A percentile compares a stretch with the other conserved stretches of the same genome.
Conservation (phyloP, 1,140 invertebrate genomes). For the Caenorhabditis brenneri region DNA sequence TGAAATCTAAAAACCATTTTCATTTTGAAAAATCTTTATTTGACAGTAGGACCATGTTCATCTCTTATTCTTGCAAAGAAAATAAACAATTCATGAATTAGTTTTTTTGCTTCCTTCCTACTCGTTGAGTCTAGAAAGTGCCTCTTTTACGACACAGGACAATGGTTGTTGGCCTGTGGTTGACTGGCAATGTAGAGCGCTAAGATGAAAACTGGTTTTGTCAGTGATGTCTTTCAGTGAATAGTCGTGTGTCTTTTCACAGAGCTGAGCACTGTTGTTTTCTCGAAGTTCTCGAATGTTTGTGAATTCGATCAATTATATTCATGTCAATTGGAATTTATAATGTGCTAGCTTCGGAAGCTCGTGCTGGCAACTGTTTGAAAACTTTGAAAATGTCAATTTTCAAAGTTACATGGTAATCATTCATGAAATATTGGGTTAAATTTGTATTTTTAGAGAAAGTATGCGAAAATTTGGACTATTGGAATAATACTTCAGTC, state of each 20-base stretch:
- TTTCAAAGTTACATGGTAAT: too few species aligned
- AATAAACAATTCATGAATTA: slow-evolving; percentile 34
- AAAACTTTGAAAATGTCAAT: too few species aligned
- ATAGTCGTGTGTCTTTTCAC: background rate
- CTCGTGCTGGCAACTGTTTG: too few species aligned
- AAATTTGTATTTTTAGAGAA: too few species aligned
- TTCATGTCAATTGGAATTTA: too few species aligned
- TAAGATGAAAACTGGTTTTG: slow-evolving; percentile 2
- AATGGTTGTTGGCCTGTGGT: slow-evolving; percentile 19
- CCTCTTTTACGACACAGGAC: slow-evolving; percentile 1
- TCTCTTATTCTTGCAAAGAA: background rate
- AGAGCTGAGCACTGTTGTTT: background rate
- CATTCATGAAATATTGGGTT: too few species aligned
- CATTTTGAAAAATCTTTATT: background rate
- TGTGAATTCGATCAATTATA: background rate
- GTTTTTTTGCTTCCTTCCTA: background rate
- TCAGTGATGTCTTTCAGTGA: background rate
- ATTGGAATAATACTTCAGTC: too few species aligned
- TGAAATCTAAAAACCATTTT: too few species aligned
- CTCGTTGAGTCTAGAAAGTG: background rate
- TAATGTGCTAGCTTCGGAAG: too few species aligned
- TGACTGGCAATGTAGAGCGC: background rate
- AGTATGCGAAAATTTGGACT: too few species aligned
- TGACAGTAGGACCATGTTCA: background rate
- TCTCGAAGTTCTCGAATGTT: background rate